Base-by-base conservation (phyloP, 64 coral and sea anemone genomes). In the Montipora efflorescens region DNA sequence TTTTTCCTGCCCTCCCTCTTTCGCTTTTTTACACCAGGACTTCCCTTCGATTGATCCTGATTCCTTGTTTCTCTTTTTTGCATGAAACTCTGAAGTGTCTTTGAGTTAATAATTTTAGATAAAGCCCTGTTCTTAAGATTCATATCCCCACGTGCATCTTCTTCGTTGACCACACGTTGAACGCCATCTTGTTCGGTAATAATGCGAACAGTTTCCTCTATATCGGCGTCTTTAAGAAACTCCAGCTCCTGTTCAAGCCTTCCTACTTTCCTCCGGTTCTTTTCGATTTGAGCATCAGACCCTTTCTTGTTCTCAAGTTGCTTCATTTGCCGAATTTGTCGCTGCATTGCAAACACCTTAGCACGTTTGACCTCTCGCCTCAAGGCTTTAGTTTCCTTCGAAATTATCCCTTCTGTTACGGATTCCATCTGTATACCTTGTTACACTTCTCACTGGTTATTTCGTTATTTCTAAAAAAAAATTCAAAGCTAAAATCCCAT, bases 301-400 rank as follows among this genome's bases (percentile, higher is more conserved):
- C 90, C 93, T 66, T 95, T 95, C 68, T 89, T 98, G 8, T 76
- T 82, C 19, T 74, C 62, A 49, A 98, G 77, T 71, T 91, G 83
- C 12, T 67, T 94, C 20, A 98, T 84, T 84, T 84, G 83, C 59
- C 84, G 78, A 4, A 87, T 74, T 8, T 89, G 78, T 8, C 96
- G 89, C 16, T 90, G 89, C 8, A 95, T 25, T 89, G 92, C 96
- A 12, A 92, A 98, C 43, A 95, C 47, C 25, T 82, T 95, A 4
- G 96, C 93, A 23, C 77, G 82, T 15, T 95, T 95, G 1, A 95
- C 28, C 87, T 95, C 80, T 50, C 28, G 75, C 59, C 79, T 90
- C 9, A 86, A 50, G 8, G 13, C 45, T 21, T 28, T 72, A 19
- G 78, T 73, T 85, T 75, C 93, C 49, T 90, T 87, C 47, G 18